A percentile compares a stretch with the other conserved stretches of the same genome.
Evolutionary conservation across 2,113 vertebrate species (phyloP).

Genomic region (Vombatus ursinus): DNA sequence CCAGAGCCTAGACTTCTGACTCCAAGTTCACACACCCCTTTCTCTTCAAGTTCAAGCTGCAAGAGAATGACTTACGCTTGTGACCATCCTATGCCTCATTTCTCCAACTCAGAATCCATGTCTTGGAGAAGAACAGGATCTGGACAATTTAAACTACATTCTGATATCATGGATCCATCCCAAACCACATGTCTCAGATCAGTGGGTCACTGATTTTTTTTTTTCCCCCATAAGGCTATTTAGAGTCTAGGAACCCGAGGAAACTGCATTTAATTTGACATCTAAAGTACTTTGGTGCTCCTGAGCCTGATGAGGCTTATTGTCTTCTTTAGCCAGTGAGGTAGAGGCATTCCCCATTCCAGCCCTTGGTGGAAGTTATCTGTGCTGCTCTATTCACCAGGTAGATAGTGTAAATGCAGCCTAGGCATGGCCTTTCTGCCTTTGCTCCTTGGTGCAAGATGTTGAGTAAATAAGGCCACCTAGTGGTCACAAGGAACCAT

Average conservation of each 20-base stretch:
- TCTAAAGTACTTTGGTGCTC: slow-evolving; percentile 8
- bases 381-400: neutral
- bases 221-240: neutral
- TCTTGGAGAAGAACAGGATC: neutral
- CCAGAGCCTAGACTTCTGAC: neutral
- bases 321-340: slow-evolving; percentile 32
- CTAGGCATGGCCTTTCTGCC: neutral
- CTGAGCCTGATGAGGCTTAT: neutral
- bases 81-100: neutral
- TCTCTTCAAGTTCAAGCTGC: neutral
- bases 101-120: neutral
- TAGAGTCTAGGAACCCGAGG: neutral
- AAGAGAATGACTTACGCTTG: neutral
- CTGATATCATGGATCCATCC: neutral
- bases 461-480: slow-evolving; percentile 68
- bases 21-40: neutral
- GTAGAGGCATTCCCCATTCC: neutral
- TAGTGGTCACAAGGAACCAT: slow-evolving; percentile 35
- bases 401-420: neutral
- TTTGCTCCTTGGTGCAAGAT: neutral
- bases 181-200: neutral
- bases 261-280: slow-evolving; percentile 50
- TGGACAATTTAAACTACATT: neutral
- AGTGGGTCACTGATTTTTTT: neutral
- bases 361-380: neutral